These are phyloP conservation scores for Zoanthus gigantus DNA, from an alignment of 92 coral and sea anemone genomes.

Conservation along the genomic window DNA sequence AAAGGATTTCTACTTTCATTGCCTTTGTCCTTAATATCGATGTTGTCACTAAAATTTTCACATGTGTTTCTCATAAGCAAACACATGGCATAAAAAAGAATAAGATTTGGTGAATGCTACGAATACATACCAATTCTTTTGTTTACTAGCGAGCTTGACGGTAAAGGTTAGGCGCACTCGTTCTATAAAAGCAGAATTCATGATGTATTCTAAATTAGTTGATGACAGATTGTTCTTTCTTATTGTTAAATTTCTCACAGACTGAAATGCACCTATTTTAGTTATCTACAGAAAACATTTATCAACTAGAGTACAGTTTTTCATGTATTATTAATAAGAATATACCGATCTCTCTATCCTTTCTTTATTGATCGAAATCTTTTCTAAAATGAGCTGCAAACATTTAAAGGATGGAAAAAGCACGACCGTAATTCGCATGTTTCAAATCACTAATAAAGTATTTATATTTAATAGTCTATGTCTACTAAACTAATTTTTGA, in stretches of 20 bases:
- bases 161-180: neutral
- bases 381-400: no score
- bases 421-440: no score
- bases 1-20: slow-evolving; percentile 16
- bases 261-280: neutral
- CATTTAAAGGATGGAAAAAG: no score
- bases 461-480: neutral
- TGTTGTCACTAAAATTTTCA: slow-evolving; percentile 22
- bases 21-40: slow-evolving; percentile 32
- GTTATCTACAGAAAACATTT: neutral
- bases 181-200: slow-evolving; percentile 1
- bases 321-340: neutral
- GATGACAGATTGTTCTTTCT: slow-evolving; percentile 19
- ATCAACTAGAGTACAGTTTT: neutral
- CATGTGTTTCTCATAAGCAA: slow-evolving; percentile 48
- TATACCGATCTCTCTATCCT: no score
- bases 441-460: neutral
- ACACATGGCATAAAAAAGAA: slow-evolving; percentile 45
- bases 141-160: slow-evolving; percentile 22
- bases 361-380: no score
- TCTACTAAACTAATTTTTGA: neutral
- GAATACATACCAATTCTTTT: slow-evolving; percentile 22
- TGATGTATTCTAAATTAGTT: slow-evolving; percentile 8
- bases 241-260: neutral
- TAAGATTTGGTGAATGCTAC: slow-evolving; percentile 38